Base-by-base conservation (phyloP, 2,797 vertebrate species). In the Epinephelus awoara region DNA sequence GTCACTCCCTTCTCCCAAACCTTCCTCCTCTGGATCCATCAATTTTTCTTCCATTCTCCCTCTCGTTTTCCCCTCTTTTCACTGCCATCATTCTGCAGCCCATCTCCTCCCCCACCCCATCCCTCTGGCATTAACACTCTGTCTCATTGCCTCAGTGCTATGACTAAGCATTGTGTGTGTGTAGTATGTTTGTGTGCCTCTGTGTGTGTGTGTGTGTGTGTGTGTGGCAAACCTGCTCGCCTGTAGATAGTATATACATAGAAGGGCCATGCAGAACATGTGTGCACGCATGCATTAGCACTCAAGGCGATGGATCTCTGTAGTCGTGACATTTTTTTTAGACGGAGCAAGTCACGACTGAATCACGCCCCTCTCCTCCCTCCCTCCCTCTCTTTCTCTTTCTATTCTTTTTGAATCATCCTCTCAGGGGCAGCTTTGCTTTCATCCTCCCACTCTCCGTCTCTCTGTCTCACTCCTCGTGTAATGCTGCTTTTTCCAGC, bases 91-190 rank as follows among this genome's bases (percentile, higher is more conserved):
- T 79, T 83, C 82, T 89, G 85, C 84, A 84, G 74, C 82, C 56
- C 71, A 68, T 77, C 27, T 80, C 68, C 77, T 77, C 79, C 77
- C 70, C 72, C 75, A 73, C 67, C 54, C 55, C 77, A 69, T 76
- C 77, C 84, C 88, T 74, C 65, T 88, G 80, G 78, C 87, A 85
- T 87, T 85, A 89, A 87, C 84, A 85, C 88, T 80, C 77, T 89
- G 86, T 90, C 89, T 93, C 82, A 85, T 89, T 83, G 84, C 89
- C 84, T 90, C 79, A 80, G 80, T 90, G 90, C 88, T 83, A 87
- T 94, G 94, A 94, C 94, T 93, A 93, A 94, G 91, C 92, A 93
- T 72, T 84, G 84, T 85, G 86, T 80, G 73, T 73, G 81, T 78
- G 57, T 44, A 14, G 57, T 44, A 14, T 63, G 40, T 77, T 51